A percentile compares a stretch with the other conserved stretches of the same genome.
Conservation (phyloP, 2,888 invertebrate species). For the Sphinx pinastri region DNA sequence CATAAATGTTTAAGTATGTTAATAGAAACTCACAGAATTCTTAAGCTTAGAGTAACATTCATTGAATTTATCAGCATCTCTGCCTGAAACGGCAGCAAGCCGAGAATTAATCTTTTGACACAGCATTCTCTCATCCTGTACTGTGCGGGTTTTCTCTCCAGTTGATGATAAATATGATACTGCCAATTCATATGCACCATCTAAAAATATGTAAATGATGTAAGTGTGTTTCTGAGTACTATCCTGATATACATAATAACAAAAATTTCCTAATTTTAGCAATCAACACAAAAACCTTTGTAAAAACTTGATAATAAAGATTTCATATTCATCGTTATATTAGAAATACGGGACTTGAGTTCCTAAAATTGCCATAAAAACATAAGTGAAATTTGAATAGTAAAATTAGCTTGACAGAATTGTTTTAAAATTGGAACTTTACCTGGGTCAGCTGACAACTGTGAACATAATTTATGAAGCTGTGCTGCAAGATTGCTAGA, state of each 20-base stretch:
- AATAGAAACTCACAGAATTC: constrained; percentile 62
- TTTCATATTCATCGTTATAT: constrained; percentile 31
- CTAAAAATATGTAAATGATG: constrained; percentile 41
- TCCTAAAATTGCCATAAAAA: background rate
- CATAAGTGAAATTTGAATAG: background rate
- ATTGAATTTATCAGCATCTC: constrained; percentile 75
- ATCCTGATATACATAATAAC: background rate
- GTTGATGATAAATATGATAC: constrained; percentile 73
- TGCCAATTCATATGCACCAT: constrained; percentile 77
- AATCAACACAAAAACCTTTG: background rate
- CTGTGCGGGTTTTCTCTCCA: constrained; percentile 55
- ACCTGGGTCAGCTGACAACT: constrained; percentile 75
- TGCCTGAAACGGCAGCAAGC: constrained; percentile 56
- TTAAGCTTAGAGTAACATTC: constrained; percentile 76
- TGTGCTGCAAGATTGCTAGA: constrained; percentile 61
- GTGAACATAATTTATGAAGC: constrained; percentile 72
- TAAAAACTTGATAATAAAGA: constrained; percentile 4
- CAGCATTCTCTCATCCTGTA: constrained; percentile 69
- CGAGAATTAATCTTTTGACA: constrained; percentile 73
- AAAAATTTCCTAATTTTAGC: background rate
- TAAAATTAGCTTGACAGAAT: constrained; percentile 25
- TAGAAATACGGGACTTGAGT: constrained; percentile 4
- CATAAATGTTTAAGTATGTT: no score
- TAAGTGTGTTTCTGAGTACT: background rate
- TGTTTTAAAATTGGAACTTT: constrained; percentile 54